Evolutionary conservation across 2,888 invertebrate genomes (phyloP), one percentile per base, ranked within the genome.

Genomic region (Pocota personata): DNA sequence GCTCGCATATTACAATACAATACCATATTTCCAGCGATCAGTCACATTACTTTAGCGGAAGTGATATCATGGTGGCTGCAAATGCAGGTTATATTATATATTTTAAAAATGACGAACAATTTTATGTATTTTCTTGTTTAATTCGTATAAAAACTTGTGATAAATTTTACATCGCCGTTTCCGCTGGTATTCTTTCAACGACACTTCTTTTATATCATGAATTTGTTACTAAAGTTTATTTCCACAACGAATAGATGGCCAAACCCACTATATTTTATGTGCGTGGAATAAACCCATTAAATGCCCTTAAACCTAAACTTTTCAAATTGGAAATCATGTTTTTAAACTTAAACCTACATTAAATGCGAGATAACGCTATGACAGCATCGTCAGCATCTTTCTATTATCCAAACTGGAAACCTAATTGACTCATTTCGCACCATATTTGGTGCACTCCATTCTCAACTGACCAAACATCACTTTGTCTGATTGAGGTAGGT

Each of bases 401-500:
- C 19, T n/a, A n/a, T n/a, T 24, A 24, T 24, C 10, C 0, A 27
- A 50, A 27, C 50, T n/a, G 1, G 24, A 27, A 27, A n/a, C 50
- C 24, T 24, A 24, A 24, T 48, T 48, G 48, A 21, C 48, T 50
- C 24, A 50, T 48, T 35, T 27, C n/a, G 10, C 58, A 1, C 60
- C 60, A 21, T 72, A 60, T 60, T 50, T 72, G 72, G 72, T 60
- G 24, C 24, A 27, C 58, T 60, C 37, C 37, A 16, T 35, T 48
- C 72, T 58, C 57, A 71, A 43, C 48, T 72, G 72, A 72, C 46
- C 66, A 57, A 67, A 55, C 24, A 58, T 37, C 14, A 16, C 48
- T 24, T 8, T 48, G 12, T 40, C 8, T 0, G 27, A 62, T 55
- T 43, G 8, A 71, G n/a, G 62, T 78, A 78, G 78, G 78, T 62